Evolutionary conservation across 1,140 invertebrate species (phyloP), one percentile per base, ranked within the genome.

Genomic region (Formica exsecta): DNA sequence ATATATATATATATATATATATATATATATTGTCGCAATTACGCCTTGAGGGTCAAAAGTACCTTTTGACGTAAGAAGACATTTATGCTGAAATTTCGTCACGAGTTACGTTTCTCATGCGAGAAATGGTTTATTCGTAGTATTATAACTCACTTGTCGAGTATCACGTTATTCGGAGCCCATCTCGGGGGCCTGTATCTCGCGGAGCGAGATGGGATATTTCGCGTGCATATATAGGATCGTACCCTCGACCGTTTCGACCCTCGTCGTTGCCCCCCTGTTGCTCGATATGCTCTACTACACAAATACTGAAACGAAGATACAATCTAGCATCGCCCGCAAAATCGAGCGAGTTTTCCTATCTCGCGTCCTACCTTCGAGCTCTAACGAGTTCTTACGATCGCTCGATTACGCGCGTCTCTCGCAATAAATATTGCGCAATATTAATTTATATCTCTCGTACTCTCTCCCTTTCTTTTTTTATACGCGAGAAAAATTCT

Each of bases 341-440:
- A 32, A 25, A 22, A 71, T 81, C 65, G 79, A 81, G n/a, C 57
- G 36, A 38, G 8, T 74, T 83, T 29, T 51, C 16, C 13, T 54
- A 36, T 61, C 73, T 61, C 48, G 51, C n/a, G 59, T 29, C 22
- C 61, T 13, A 48, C 11, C 38, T 32, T 83, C 70, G 48, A 71
- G 22, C 38, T 38, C 48, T 41, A 57, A 38, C 66, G 36, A 59
- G 66, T 19, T 66, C 32, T 19, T 68, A 16, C 19, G 29, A 11
- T 62, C 29, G 41, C 79, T 57, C 68, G 79, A 81, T 73, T 81
- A 61, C 51, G 6, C 71, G 4, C 4, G 16, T 16, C 13, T 36
- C 32, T 71, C 66, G 79, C 79, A 71, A 81, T 73, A 73, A 73
- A 73, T 73, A 81, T 81, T 81, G 79, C 57, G n/a, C 68, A 83